Evolutionary conservation across 1,140 invertebrate genomes (phyloP).

Genomic region (Procambarus virginalis): DNA sequence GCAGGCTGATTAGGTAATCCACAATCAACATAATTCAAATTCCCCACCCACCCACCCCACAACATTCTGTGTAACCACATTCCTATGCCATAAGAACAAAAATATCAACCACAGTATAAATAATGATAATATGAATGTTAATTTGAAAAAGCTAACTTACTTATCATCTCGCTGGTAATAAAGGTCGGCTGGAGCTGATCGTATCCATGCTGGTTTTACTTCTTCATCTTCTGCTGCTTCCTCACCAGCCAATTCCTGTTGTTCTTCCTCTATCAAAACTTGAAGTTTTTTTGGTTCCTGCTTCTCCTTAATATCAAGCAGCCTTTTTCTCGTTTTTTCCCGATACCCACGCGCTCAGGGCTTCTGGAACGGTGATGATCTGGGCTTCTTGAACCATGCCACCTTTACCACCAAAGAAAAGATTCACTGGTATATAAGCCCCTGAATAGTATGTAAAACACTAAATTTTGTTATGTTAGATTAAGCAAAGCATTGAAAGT

Average conservation of each 20-base stretch:
- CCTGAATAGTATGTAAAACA: no score
- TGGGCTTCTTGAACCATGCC: not conserved
- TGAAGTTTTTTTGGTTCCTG: not conserved
- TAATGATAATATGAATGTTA: no score
- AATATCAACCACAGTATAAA: no score
- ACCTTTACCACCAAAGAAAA: not conserved
- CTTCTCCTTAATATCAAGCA: not conserved
- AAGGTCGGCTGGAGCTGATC: slow-evolving; percentile 68
- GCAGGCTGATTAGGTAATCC: no score
- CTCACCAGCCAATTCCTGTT: slow-evolving; percentile 1
- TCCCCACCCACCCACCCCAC: no score
- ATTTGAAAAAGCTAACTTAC: slow-evolving; percentile 43
- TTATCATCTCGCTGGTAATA: slow-evolving; percentile 63
- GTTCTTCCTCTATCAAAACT: slow-evolving; percentile 12
- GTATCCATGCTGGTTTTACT: slow-evolving; percentile 43
- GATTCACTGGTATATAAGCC: no score
- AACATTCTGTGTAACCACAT: no score
- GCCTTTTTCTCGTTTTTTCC: not conserved
- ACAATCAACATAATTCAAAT: no score
- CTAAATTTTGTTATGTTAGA: no score
- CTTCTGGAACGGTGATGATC: not conserved
- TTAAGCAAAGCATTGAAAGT: no score
- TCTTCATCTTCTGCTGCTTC: slow-evolving; percentile 44
- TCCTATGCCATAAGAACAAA: no score
- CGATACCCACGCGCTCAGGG: not conserved